A percentile compares a stretch with the other conserved stretches of the same genome.
Conservation (phyloP, 2,113 vertebrate genomes). For the Carassius gibelio region DNA sequence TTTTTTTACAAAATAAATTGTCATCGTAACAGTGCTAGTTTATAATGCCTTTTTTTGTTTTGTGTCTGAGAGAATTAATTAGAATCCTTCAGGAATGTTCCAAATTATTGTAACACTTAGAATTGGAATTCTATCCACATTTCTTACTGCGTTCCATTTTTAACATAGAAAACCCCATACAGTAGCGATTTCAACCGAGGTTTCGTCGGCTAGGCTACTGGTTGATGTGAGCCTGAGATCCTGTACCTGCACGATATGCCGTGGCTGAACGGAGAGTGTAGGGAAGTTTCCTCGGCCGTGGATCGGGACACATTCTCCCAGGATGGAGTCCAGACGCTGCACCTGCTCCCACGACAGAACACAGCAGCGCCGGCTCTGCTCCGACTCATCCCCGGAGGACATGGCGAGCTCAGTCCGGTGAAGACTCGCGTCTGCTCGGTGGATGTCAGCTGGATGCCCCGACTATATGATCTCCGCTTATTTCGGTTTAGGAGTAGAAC, state of each 20-base stretch:
- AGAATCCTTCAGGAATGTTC: not conserved
- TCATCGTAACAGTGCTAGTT: no score
- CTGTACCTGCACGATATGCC: constrained; percentile 70
- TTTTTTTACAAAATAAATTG: no score
- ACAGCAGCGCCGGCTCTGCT: constrained; percentile 81
- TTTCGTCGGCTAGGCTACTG: not conserved
- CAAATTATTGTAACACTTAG: not conserved
- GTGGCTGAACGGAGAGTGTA: constrained; percentile 87
- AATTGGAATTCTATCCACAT: not conserved
- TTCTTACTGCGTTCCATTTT: not conserved
- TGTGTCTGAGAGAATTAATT: not conserved
- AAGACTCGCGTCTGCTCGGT: not conserved
- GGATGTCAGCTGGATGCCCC: not conserved
- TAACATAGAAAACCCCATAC: no score
- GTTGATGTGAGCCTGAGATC: not conserved
- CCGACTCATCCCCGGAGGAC: constrained; percentile 71
- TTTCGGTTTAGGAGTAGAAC: not conserved
- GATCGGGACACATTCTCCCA: constrained; percentile 89
- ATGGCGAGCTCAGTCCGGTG: constrained; percentile 61
- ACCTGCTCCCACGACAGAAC: constrained; percentile 91
- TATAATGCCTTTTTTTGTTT: no score
- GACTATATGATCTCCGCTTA: not conserved
- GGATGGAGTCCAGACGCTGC: constrained; percentile 65
- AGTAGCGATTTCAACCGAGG: not conserved
- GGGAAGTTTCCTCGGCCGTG: constrained; percentile 96